Evolutionary conservation across 2,113 vertebrate genomes (phyloP), one percentile per base, ranked within the genome.

Genomic region (Garra rufa): DNA sequence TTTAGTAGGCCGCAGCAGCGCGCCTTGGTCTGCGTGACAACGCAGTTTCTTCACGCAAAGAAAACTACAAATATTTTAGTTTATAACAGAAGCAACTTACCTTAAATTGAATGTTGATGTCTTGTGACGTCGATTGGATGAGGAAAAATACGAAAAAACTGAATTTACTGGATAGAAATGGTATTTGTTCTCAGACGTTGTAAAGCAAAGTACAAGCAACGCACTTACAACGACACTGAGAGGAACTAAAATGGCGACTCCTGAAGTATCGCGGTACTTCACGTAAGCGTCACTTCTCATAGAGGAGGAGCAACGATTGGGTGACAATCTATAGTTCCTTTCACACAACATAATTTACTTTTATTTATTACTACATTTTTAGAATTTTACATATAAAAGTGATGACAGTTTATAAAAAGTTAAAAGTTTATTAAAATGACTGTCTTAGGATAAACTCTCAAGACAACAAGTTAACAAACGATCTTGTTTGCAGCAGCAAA

Each of bases 241-340:
- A 14, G 11, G 9, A 30, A 67, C 5, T 80, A 80, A 80, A 80
- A 80, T 80, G 78, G 78, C 78, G 78, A 46, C 0, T 63, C 7
- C 0, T 8, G 8, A 48, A 21, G 28, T 67, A 28, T 67, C 17
- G 41, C 77, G 43, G 46, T 6, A 67, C 26, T 48, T 65, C 9
- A 11, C 13, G 7, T 9, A 50, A 75, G 44, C 8, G 17, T 15
- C 24, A 6, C 7, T 74, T 41, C 38, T 24, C 6, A 2, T 24
- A 9, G 14, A 65, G n/a, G 41, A 80, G 59, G 15, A 48, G 59
- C 59, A 38, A 69, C 9, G 9, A 38, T 30, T 9, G 4, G 1
- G 0, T 41, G 28, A 19, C 28, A 4, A 14, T 9, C 15, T 34
- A 0, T 34, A 67, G 30, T 10, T 69, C 4, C 2, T 41, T 21